Conservation (phyloP, 2,888 invertebrate species). For the Apotomis capreana region DNA sequence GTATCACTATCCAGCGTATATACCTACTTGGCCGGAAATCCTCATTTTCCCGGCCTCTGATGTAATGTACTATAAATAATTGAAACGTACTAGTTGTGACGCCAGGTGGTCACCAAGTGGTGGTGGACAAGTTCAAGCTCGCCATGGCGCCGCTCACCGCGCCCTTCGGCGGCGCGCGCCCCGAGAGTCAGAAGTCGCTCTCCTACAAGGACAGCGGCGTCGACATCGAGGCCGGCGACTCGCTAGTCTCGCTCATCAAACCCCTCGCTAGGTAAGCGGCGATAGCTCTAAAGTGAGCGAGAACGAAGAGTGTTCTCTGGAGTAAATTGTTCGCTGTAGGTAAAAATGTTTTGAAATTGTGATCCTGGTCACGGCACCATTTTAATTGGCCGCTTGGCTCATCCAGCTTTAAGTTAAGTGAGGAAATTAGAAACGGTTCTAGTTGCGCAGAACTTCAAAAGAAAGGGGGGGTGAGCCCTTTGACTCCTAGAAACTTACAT, state of each 20-base stretch:
- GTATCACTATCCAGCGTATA: too few species aligned
- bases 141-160: constrained; percentile 81
- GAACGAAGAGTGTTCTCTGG: too few species aligned
- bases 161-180: constrained; percentile 56
- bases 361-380: background rate
- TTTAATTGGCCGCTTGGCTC: too few species aligned
- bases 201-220: constrained; percentile 94
- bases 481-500: too few species aligned
- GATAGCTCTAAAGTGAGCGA: background rate
- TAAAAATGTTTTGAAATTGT: too few species aligned
- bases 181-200: constrained; percentile 67
- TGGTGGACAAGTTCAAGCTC: constrained; percentile 87
- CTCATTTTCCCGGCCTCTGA: too few species aligned
- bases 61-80: background rate
- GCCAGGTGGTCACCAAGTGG: constrained; percentile 81
- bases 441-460: too few species aligned
- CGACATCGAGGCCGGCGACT: constrained; percentile 93
- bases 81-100: background rate
- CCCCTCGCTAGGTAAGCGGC: constrained; percentile 76
- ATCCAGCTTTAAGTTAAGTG: too few species aligned
- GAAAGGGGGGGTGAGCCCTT: too few species aligned
- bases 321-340: too few species aligned
- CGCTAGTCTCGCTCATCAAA: constrained; percentile 89
- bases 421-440: too few species aligned
- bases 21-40: too few species aligned